Base-by-base conservation (phyloP, 2,888 invertebrate species). In the Syritta pipiens region DNA sequence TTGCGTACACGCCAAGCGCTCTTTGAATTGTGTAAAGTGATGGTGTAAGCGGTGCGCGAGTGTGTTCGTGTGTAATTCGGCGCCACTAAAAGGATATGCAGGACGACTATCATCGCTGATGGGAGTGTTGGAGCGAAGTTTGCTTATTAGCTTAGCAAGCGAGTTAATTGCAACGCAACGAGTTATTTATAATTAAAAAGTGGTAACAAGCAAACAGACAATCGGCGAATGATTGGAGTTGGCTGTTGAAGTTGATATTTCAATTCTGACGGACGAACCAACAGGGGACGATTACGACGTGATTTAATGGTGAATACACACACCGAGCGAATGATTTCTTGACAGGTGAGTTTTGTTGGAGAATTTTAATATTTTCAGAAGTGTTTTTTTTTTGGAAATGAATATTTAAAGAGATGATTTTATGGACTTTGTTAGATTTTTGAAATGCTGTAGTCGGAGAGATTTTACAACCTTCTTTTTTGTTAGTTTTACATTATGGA, bases 291-390 rank as follows among this genome's bases (percentile, higher is more conserved):
- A 77, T 55, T 60, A 55, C 37, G 49, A 57, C 55, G 55, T 57
- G 57, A 62, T 68, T 79, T 79, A 14, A 68, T 74, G 79, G 79
- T 79, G 79, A 40, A 72, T 62, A 28, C 51, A 68, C n/a, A n/a
- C 79, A 32, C 62, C 57, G 60, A 67, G 51, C 79, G 68, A 62
- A 79, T 79, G 79, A 68, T 79, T 79, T 74, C 79, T 79, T 79
- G 62, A 67, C 72, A 68, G 79, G 79, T 79, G 32, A 79, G 74
- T 22, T 14, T 26, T 10, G 37, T 3, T 14, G 7, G 17, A 17
- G 9, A n/a, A n/a, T n/a, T n/a, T n/a, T n/a, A n/a, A n/a, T n/a
- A n/a, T n/a, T n/a, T n/a, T n/a, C n/a, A n/a, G n/a, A n/a, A n/a
- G n/a, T n/a, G n/a, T n/a, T n/a, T n/a, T n/a, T n/a, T n/a, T n/a